Evolutionary conservation across 2,113 vertebrate genomes (phyloP).

Genomic region (Pterophyllum scalare): DNA sequence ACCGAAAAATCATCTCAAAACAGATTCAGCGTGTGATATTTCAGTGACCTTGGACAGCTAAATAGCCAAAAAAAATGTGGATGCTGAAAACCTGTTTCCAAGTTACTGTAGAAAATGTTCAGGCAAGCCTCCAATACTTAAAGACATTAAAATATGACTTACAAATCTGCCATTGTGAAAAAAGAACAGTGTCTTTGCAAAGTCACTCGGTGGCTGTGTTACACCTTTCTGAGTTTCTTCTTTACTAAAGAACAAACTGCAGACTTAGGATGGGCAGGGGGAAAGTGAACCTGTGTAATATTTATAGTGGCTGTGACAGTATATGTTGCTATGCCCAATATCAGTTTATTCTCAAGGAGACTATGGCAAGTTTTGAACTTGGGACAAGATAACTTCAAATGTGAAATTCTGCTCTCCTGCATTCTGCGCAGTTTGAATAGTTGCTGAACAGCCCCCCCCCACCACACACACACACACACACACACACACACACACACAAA

Average conservation of each 20-base stretch:
- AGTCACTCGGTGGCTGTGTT: background rate
- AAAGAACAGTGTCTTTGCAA: background rate
- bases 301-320: background rate
- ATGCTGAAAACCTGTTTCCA: constrained; percentile 20
- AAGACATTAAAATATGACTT: constrained; percentile 26
- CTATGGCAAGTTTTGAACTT: background rate
- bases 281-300: background rate
- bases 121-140: constrained; percentile 8
- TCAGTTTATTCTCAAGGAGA: constrained; percentile 8
- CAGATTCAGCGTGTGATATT: constrained; percentile 37
- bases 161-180: background rate
- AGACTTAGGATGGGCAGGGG: background rate
- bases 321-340: background rate
- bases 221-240: background rate
- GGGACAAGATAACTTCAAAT: background rate
- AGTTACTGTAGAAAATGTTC: constrained; percentile 20
- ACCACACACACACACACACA: too few species aligned
- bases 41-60: constrained; percentile 53
- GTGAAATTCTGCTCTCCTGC: background rate
- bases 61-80: constrained; percentile 19
- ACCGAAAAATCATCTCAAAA: constrained; percentile 61
- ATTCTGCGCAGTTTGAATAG: background rate
- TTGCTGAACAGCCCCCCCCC: background rate
- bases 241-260: background rate
- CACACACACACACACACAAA: too few species aligned